phyloP scores from a whole-genome alignment of 2,113 vertebrate genomes.

The rabbit (Oryctolagus cuniculus) region mOryCun1.1 NC_091433.1:195208001-195208500 shows the following conservation, averaged over 20 bases:
- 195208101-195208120: not conserved
- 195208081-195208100: not conserved
- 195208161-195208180: not conserved
- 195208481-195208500: not conserved
- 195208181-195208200: not conserved
- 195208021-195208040: not conserved
- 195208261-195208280: not conserved
- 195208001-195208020: not conserved
- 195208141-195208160: not conserved
- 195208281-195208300: not conserved
- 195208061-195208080: not conserved
- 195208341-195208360: not conserved
- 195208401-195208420: not conserved
- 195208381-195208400: not conserved
- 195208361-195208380: not conserved
- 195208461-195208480: not conserved
- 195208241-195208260: not conserved
- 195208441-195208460: not conserved
- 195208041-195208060: not conserved
- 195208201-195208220: not conserved
- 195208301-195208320: not conserved
- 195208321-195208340: not conserved
- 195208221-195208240: not conserved
- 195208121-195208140: fast-evolving
- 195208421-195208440: not conserved